phyloP scores from a whole-genome alignment of 2,113 vertebrate species.

The Nerophis lumbriciformis region DNA sequence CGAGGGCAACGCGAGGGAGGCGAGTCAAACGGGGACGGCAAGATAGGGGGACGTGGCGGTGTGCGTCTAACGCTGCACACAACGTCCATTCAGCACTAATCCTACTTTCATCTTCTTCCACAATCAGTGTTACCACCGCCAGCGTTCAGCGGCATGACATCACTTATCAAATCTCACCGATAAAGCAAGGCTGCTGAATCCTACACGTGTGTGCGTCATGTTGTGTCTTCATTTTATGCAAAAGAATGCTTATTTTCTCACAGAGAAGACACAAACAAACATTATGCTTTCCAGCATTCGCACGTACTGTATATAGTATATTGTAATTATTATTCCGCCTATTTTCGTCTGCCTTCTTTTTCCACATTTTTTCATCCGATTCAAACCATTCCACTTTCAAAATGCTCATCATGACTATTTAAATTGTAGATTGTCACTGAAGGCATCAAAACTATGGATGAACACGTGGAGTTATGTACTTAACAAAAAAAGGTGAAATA shows the following conservation, averaged over 20 bases:
- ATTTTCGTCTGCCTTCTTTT: too few species aligned
- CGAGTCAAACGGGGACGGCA: constrained; percentile 18
- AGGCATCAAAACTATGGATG: too few species aligned
- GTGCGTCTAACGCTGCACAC: constrained; percentile 10
- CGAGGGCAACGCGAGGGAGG: constrained; percentile 13
- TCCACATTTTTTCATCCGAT: too few species aligned
- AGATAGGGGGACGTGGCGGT: constrained; percentile 9
- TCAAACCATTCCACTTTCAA: too few species aligned
- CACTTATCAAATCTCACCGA: constrained; percentile 50
- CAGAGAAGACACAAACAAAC: not conserved
- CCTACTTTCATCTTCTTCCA: constrained; percentile 33
- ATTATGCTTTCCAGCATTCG: not conserved
- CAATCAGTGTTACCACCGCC: constrained; percentile 27
- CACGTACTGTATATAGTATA: too few species aligned
- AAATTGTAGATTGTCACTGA: too few species aligned
- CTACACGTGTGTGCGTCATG: constrained; percentile 19
- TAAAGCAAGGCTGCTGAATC: constrained; percentile 32
- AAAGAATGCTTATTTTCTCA: not conserved
- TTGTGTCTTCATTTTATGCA: constrained; percentile 3
- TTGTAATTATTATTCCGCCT: too few species aligned
- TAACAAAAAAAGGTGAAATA: too few species aligned
- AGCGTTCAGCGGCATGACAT: constrained; percentile 56
- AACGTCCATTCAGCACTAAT: constrained; percentile 28
- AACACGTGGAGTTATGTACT: too few species aligned
- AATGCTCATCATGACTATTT: too few species aligned